A percentile compares a stretch with the other conserved stretches of the same genome.
Conservation (phyloP, 2,888 invertebrate species). For the Anodontia alba region DNA sequence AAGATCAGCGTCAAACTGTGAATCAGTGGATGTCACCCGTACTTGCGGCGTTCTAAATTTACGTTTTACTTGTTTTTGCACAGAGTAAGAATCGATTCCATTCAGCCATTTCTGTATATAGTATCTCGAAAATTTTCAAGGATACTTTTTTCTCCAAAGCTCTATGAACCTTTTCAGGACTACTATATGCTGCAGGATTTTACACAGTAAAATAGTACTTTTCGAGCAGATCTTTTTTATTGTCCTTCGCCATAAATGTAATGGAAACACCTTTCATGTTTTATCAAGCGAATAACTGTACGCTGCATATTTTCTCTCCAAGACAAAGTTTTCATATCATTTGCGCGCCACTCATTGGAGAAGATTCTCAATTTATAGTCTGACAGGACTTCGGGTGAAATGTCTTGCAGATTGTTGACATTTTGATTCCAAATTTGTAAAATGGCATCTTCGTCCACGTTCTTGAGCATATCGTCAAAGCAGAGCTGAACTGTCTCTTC, state of each 20-base stretch:
- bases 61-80: not conserved
- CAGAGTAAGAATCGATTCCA: not conserved
- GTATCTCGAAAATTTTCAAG: not conserved
- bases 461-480: too few species aligned
- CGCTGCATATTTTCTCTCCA: conserved; percentile 10
- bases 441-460: too few species aligned
- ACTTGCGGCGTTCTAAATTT: not conserved
- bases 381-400: conserved; percentile 31
- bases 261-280: conserved; percentile 1
- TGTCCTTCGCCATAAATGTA: conserved; percentile 23
- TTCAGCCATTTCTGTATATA: not conserved
- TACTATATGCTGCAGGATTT: not conserved
- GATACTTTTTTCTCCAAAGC: not conserved
- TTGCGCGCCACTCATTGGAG: too few species aligned
- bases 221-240: not conserved
- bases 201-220: not conserved
- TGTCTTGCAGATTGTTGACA: conserved; percentile 28
- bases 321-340: too few species aligned
- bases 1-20: not conserved
- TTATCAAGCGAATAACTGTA: too few species aligned
- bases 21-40: not conserved
- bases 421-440: conserved; percentile 26
- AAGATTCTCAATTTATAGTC: too few species aligned
- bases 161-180: not conserved
- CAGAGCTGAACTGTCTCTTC: too few species aligned